A percentile compares a stretch with the other conserved stretches of the same genome.
Evolutionary conservation across 2,113 vertebrate species (phyloP).

Genomic region (Calonectris borealis): DNA sequence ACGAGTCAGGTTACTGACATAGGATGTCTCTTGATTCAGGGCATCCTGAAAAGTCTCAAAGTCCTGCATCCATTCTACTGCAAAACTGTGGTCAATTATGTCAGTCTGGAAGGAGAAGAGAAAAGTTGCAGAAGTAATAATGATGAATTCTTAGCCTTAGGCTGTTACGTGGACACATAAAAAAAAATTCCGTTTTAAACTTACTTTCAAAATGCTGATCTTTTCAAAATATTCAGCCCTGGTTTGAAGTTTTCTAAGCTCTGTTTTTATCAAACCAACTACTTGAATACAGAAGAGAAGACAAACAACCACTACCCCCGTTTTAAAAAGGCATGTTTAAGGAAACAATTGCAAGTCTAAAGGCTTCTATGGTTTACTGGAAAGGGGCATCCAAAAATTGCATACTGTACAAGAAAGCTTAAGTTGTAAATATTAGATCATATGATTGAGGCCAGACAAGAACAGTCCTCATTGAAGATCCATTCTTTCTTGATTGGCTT

Average conservation of each 20-base stretch:
- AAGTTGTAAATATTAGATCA: not conserved
- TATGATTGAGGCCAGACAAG: not conserved
- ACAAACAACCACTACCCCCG: not conserved
- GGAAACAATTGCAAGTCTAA: not conserved
- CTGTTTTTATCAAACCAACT: not conserved
- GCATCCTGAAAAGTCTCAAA: constrained; percentile 96
- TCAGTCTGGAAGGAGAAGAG: constrained; percentile 81
- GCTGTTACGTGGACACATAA: not conserved
- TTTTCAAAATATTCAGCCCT: not conserved
- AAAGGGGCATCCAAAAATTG: not conserved
- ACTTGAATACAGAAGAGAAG: not conserved
- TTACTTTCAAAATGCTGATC: not conserved
- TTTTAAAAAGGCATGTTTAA: not conserved
- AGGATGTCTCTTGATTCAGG: constrained; percentile 92
- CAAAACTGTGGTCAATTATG: constrained; percentile 95
- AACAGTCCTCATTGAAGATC: not conserved
- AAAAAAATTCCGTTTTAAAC: not conserved
- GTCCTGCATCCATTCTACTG: constrained; percentile 98
- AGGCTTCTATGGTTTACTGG: not conserved
- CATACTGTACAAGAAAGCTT: not conserved
- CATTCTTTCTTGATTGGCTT: not conserved
- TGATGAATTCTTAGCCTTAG: not conserved
- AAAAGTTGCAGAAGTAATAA: not conserved
- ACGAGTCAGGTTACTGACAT: constrained; percentile 93
- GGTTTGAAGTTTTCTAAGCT: not conserved